Conservation (phyloP, 2,113 vertebrate species). For the Ploceus nigricollis region DNA sequence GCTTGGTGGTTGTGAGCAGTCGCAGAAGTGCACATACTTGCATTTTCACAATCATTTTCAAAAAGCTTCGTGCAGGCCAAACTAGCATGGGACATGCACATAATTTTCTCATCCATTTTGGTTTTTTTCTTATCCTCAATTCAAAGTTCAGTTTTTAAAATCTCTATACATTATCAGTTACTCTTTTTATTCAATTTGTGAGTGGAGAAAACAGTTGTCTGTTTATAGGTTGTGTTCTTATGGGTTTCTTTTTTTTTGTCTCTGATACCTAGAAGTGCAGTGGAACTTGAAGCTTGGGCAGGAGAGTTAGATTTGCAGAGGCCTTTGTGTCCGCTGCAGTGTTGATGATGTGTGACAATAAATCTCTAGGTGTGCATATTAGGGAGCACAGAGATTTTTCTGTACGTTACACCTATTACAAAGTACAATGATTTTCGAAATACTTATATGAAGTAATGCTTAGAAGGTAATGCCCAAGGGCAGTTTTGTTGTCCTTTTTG, state of each 20-base stretch:
- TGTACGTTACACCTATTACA: not conserved
- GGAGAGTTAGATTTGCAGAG: not conserved
- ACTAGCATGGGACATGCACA: not conserved
- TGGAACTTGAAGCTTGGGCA: not conserved
- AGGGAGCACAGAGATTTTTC: not conserved
- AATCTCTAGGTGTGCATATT: not conserved
- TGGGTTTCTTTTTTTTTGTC: rapidly evolving
- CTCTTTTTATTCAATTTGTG: not conserved
- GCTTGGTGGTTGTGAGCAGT: not conserved
- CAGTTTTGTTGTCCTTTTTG: not conserved
- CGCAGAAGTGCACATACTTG: not conserved
- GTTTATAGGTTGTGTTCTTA: not conserved
- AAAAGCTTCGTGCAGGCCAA: not conserved
- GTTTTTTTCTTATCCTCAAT: not conserved
- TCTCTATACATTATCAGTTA: not conserved
- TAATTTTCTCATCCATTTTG: not conserved
- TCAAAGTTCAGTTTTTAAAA: not conserved
- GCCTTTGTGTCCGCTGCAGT: not conserved
- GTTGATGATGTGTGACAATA: not conserved
- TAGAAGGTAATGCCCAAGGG: not conserved
- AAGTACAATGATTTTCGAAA: not conserved
- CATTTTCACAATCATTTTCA: not conserved
- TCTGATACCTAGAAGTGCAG: not conserved
- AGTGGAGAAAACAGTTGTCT: not conserved
- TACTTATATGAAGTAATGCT: not conserved